Evolutionary conservation across 1,140 invertebrate species (phyloP).

Genomic region (Hesperophylax magnus): DNA sequence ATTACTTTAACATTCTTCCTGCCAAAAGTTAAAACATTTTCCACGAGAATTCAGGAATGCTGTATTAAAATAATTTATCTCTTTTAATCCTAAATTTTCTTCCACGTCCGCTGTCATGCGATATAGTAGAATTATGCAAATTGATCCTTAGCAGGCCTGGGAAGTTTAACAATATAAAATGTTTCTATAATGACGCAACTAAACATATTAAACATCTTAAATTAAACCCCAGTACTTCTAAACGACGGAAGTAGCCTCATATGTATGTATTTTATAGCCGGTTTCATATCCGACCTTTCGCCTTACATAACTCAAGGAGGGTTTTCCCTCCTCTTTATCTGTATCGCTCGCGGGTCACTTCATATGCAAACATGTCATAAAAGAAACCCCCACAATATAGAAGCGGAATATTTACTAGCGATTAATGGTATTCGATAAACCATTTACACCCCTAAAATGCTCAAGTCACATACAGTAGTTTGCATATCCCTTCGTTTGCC

Average conservation of each 20-base stretch:
- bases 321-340: not conserved
- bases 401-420: not conserved
- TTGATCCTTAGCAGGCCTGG: not conserved
- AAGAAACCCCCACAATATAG: not conserved
- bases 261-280: slow-evolving; percentile 31
- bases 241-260: not conserved
- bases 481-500: too few relatives aligned
- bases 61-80: too few relatives aligned
- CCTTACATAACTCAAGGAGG: slow-evolving; percentile 4
- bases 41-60: too few relatives aligned
- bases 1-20: too few relatives aligned
- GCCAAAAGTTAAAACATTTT: too few relatives aligned
- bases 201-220: slow-evolving; percentile 36
- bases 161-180: slow-evolving; percentile 30
- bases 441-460: too few relatives aligned
- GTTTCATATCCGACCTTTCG: slow-evolving; percentile 39
- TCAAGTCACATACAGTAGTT: too few relatives aligned
- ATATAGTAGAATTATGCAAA: not conserved
- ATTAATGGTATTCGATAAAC: not conserved
- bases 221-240: slow-evolving; percentile 14
- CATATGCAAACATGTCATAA: slow-evolving; percentile 40
- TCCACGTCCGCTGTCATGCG: too few relatives aligned
- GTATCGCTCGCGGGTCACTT: slow-evolving; percentile 20
- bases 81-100: too few relatives aligned
- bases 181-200: slow-evolving; percentile 22